phyloP scores from a whole-genome alignment of 2,797 vertebrate species.

The Oreonectes daqikongensis region DNA sequence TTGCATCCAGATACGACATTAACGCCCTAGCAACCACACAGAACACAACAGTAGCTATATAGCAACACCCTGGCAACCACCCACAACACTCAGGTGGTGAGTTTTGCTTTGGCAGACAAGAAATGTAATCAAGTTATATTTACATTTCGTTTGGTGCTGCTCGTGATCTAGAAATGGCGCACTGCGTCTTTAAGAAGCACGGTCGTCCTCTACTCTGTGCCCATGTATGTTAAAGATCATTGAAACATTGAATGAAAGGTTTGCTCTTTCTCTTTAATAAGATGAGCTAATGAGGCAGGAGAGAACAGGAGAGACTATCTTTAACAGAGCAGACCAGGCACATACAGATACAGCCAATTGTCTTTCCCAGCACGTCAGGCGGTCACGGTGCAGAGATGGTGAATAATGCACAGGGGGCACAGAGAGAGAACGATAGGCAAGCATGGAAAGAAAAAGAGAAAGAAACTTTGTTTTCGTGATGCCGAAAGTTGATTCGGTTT shows the following conservation, averaged over 20 bases:
- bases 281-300: slow-evolving; percentile 26
- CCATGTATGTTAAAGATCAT: slow-evolving; percentile 1
- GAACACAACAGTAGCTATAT: not conserved
- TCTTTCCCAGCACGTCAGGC: slow-evolving; percentile 38
- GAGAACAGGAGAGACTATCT: slow-evolving; percentile 8
- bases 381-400: slow-evolving; percentile 46
- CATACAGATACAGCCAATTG: slow-evolving; percentile 34
- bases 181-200: not conserved
- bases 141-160: not conserved
- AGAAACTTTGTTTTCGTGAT: slow-evolving; percentile 24
- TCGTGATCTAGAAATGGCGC: not conserved
- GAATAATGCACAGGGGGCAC: slow-evolving; percentile 54
- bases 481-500: slow-evolving; percentile 24
- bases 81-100: not conserved
- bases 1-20: not conserved
- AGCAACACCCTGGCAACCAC: not conserved
- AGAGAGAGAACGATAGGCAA: slow-evolving; percentile 22
- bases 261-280: slow-evolving; percentile 9
- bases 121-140: not conserved
- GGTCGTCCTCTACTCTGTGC: not conserved
- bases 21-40: not conserved
- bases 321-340: slow-evolving; percentile 20
- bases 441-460: slow-evolving; percentile 14
- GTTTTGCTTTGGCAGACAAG: not conserved
- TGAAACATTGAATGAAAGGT: not conserved